Evolutionary conservation across 2,113 vertebrate genomes (phyloP), one percentile per base, ranked within the genome.

Genomic region (Lethenteron camtschaticum): DNA sequence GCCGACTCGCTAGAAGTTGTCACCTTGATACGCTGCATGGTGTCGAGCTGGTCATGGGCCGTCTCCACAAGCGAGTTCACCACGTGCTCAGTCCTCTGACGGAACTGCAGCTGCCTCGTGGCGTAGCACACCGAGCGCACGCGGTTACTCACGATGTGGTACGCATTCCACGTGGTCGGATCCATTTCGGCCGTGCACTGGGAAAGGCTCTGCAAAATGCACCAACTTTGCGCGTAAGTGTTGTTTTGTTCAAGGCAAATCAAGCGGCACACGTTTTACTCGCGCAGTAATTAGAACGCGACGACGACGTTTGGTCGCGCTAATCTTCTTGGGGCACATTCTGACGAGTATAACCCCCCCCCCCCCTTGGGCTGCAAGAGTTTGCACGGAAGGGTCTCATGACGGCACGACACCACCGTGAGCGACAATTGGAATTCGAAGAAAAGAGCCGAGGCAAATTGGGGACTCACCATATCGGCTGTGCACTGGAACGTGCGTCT

Each of bases 91-190:
- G 85, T 82, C 69, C 77, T 71, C 56, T 76, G 80, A 1, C 82
- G 75, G 72, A 87, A 86, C 18, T 84, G 82, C 74, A 81, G 81
- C 79, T 87, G 86, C 56, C 84, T 83, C 1, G 79, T 79, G 4
- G 82, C 76, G 2, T 86, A 86, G 75, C 86, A 87, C 56, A 86
- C 83, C 0, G 84, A 79, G 10, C 82, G 82, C 0, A 82, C 85
- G 55, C 84, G 74, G 78, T 86, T 87, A 74, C 85, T 86, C 69
- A 87, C 81, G 0, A 87, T 84, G 75, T 85, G 86, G 74, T 87
- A 87, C 0, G 86, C 84, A 0, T 83, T 87, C 84, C 84, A 85
- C 0, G 84, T 87, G 75, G 85, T 82, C 0, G 83, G 72, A 66
- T 87, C 85, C 85, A 87, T 87, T 41, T 75, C 72, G 0, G 74